Evolutionary conservation across 2,888 invertebrate genomes (phyloP), one percentile per base, ranked within the genome.

Genomic region (Pseudolycoriella hygida): DNA sequence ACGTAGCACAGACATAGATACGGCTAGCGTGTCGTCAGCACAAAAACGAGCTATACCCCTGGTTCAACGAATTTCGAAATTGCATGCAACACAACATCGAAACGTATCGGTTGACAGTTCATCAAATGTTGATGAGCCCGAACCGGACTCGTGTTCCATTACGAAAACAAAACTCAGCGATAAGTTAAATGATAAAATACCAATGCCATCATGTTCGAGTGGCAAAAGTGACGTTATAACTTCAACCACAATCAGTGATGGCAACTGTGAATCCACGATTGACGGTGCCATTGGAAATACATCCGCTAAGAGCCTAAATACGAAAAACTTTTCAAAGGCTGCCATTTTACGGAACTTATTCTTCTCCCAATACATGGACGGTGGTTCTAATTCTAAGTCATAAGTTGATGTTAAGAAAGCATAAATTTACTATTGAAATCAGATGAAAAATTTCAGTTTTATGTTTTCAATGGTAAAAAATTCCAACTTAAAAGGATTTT

Each of bases 1-100:
- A 50, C 54, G 55, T 30, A 54, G 54, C 31, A 55, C 56, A 12
- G 56, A 55, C 45, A 30, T 52, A 15, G 56, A 55, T 46, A 47
- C 53, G 45, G 47, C 51, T 5, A 53, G 49, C 46, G 50, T 52
- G 37, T 49, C 52, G 25, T 51, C 52, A 41, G 50, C 50, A 20
- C 43, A 42, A 18, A 42, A 40, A 37, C 31, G 20, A 25, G 25
- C 25, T 42, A 41, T 17, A 14, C 18, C 25, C 10, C 20, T 34
- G 6, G 12, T 38, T 4, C 25, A 38, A 34, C 15, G 14, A 17
- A 34, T 34, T 18, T 11, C 40, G 17, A 39, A 40, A 15, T 17
- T 17, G 40, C 37, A 40, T 45, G 2, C 40, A 25, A 39, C 25
- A 15, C 31, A 30, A 45, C 37, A 40, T 45, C 45, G 31, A 17